Percentiles rank a stretch among this genome's conserved stretches.
phyloP scores from a whole-genome alignment of 1,140 invertebrate species.

The Odontomachus brunneus region DNA sequence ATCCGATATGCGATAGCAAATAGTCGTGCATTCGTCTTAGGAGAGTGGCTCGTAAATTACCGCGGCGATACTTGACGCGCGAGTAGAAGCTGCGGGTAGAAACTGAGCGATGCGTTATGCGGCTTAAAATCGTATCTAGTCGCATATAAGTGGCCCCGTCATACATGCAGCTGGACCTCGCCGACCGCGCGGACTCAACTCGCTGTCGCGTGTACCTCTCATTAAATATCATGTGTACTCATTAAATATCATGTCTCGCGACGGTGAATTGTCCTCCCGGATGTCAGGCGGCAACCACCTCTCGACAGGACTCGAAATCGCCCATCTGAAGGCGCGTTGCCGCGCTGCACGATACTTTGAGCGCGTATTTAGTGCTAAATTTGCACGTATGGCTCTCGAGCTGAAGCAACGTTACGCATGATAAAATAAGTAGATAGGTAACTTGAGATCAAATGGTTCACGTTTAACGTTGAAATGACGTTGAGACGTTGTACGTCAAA shows the following conservation, averaged over 20 bases:
- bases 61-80: neutral
- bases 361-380: no score
- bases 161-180: neutral
- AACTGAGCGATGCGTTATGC: slow-evolving; percentile 20
- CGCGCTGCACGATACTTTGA: no score
- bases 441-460: no score
- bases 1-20: slow-evolving; percentile 41
- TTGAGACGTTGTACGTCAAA: no score
- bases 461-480: no score
- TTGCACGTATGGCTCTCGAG: no score
- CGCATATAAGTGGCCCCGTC: slow-evolving; percentile 1
- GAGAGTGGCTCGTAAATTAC: slow-evolving; percentile 54
- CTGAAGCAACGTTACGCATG: no score
- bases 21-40: slow-evolving; percentile 57
- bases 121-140: slow-evolving; percentile 41
- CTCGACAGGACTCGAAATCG: slow-evolving; percentile 16
- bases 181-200: no score
- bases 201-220: neutral
- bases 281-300: slow-evolving; percentile 16
- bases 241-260: slow-evolving; percentile 42
- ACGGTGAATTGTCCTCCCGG: slow-evolving; percentile 11
- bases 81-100: neutral
- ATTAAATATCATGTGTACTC: no score
- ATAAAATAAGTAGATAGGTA: no score
- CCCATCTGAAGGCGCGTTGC: no score